These are phyloP conservation scores for Alauda arvensis DNA, from an alignment of 2,797 vertebrate genomes.

Conservation along the genomic window DNA sequence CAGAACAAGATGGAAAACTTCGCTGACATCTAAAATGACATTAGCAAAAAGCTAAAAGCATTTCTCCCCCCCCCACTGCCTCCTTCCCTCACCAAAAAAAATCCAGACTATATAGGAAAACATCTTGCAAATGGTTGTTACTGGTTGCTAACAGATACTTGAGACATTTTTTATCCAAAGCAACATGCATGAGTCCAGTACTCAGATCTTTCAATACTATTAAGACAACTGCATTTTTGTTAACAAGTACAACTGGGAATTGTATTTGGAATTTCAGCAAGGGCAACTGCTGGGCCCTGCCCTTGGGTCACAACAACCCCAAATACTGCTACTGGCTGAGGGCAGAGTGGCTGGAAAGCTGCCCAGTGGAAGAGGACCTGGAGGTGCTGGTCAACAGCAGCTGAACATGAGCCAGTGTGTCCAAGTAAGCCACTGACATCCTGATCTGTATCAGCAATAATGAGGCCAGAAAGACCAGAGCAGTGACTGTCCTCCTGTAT, in stretches of 20 bases:
- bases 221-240: background rate
- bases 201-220: background rate
- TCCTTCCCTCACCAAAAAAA: background rate
- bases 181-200: background rate
- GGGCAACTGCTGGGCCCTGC: background rate
- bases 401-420: background rate
- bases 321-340: background rate
- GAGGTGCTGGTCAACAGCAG: background rate
- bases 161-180: background rate
- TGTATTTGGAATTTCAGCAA: background rate
- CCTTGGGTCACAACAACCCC: background rate
- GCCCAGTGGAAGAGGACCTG: background rate
- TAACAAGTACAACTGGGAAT: background rate
- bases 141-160: background rate
- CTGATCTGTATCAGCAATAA: background rate
- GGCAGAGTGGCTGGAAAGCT: background rate
- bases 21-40: background rate
- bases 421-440: background rate
- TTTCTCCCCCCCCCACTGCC: rapidly evolving
- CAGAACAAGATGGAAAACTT: background rate
- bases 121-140: background rate
- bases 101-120: background rate
- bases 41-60: background rate
- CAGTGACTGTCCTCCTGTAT: rapidly evolving
- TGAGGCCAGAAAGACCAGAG: background rate